Evolutionary conservation across 1,140 invertebrate genomes (phyloP).

Genomic region (Penaeus indicus): DNA sequence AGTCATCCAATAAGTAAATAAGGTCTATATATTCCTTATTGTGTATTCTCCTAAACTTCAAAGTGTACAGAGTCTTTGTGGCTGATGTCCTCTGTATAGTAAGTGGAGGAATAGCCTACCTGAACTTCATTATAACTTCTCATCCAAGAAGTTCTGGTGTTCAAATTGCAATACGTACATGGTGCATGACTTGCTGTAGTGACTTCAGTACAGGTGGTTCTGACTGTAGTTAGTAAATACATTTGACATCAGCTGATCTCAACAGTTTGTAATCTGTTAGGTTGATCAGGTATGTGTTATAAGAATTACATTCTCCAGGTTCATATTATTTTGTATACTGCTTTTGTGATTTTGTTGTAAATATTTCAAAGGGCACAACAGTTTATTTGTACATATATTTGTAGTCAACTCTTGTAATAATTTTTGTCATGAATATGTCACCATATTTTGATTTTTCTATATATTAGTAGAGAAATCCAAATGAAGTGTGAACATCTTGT

Average conservation of each 20-base stretch:
- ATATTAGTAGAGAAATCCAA: constrained; percentile 52
- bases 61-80: no score
- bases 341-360: constrained; percentile 53
- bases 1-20: no score
- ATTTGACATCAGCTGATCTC: constrained; percentile 37
- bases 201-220: constrained; percentile 23
- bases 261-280: constrained; percentile 33
- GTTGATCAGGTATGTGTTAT: background rate
- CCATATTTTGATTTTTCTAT: constrained; percentile 57
- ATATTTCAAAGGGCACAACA: constrained; percentile 38
- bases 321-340: background rate
- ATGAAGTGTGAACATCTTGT: constrained; percentile 42
- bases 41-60: no score
- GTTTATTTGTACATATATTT: constrained; percentile 35
- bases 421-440: constrained; percentile 34
- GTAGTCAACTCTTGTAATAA: constrained; percentile 17
- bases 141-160: background rate
- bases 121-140: no score
- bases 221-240: constrained; percentile 24
- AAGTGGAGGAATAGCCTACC: no score
- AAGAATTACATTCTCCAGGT: background rate
- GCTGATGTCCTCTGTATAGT: no score
- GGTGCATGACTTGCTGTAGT: constrained; percentile 16
- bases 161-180: constrained; percentile 38
- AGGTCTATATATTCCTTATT: no score